Conservation (phyloP, 2,113 vertebrate genomes). For the Spheniscus mendiculus region DNA sequence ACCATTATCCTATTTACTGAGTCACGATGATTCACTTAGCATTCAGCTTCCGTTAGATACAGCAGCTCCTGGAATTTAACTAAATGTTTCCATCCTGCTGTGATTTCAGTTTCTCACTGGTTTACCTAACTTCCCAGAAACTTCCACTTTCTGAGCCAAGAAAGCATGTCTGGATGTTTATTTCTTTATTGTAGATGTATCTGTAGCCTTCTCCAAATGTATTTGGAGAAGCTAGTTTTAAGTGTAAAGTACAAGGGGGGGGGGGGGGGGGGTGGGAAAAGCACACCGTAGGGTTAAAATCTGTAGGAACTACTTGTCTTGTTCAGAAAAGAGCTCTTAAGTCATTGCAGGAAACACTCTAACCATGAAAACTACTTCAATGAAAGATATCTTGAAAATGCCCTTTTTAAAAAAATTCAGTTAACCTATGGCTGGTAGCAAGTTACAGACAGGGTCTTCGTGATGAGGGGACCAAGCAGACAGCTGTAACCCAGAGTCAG, state of each 20-base stretch:
- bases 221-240: background rate
- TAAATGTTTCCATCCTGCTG: slow-evolving; percentile 18
- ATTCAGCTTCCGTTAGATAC: slow-evolving; percentile 26
- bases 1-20: slow-evolving; percentile 59
- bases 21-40: slow-evolving; percentile 39
- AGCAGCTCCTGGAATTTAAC: background rate
- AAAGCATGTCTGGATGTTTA: background rate
- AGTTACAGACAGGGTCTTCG: background rate
- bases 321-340: background rate
- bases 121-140: background rate
- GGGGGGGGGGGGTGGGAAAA: background rate
- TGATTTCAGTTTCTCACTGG: background rate
- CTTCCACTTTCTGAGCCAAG: background rate
- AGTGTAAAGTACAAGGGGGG: background rate
- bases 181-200: background rate
- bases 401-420: background rate
- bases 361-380: background rate
- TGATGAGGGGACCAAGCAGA: background rate
- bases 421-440: background rate
- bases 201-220: no score
- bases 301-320: background rate
- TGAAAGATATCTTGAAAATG: background rate
- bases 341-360: background rate
- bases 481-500: background rate
- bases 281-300: background rate